Evolutionary conservation across 2,113 vertebrate genomes (phyloP), one percentile per base, ranked within the genome.

Genomic region (Coregonus clupeaformis): DNA sequence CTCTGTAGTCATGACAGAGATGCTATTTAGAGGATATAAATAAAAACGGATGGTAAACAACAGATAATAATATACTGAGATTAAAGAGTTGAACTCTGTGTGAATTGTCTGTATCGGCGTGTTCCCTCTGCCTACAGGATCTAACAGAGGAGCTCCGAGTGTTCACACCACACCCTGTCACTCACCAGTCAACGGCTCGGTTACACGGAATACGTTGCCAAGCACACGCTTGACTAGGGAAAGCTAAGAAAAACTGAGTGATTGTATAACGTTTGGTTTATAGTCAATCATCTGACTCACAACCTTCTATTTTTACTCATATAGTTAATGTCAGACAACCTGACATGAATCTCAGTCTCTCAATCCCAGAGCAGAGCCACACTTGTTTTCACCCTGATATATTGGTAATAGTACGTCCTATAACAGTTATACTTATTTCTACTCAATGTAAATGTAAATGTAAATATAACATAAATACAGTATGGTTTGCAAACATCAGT

Each of bases 101-200:
- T 59, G 7, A 60, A 59, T 32, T n/a, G 32, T 1, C 18, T 18
- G 5, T 67, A 18, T 67, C 64, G 4, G 13, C 4, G 9, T 42
- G 27, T 12, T 45, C 36, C 4, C 18, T n/a, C 36, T 42, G 22
- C 36, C 18, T 42, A 29, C 25, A 66, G 5, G 27, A 66, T 66
- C 25, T 30, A 12, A 2, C 13, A 3, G 25, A 32, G 7, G 16
- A 6, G 13, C 66, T 45, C 57, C 18, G n/a, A 22, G 74, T 72
- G 73, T 87, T 77, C 80, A 73, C 71, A 86, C 86, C 86, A 79
- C 86, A 88, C 85, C 87, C 85, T 80, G 82, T 76, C 83, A 84
- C 60, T 78, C 76, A 82, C 72, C 68, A 79, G 77, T 84, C 83
- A 75, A 67, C 29, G 24, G 74, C 74, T 82, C 75, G 36, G 45